A percentile compares a stretch with the other conserved stretches of the same genome.
Conservation (phyloP, 2,888 invertebrate genomes). For the Anarsia innoxiella region DNA sequence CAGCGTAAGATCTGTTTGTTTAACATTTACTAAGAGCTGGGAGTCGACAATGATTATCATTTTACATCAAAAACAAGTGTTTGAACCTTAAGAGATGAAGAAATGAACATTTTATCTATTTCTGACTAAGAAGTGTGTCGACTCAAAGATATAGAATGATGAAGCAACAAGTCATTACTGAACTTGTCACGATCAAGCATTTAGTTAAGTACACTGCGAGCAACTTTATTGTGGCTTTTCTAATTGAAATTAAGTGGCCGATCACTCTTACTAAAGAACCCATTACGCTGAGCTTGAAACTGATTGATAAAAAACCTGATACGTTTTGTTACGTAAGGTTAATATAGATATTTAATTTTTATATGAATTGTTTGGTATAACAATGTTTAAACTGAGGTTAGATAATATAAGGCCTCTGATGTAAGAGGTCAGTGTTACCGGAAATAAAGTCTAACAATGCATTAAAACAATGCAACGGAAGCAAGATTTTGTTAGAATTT, state of each 20-base stretch:
- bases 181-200: conserved; percentile 8
- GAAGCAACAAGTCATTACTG: conserved; percentile 3
- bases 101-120: background rate
- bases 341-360: conserved; percentile 8
- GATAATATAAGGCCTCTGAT: conserved; percentile 19
- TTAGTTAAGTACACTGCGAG: conserved; percentile 21
- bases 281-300: no score
- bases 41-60: conserved; percentile 5
- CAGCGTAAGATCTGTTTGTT: no score
- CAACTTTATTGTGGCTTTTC: conserved; percentile 16
- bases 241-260: conserved; percentile 20
- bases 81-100: no score
- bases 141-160: background rate
- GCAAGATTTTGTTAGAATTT: conserved; percentile 25
- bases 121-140: background rate
- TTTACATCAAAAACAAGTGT: no score
- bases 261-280: conserved; percentile 12
- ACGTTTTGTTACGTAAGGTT: conserved; percentile 6
- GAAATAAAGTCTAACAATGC: conserved; percentile 29
- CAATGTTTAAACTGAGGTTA: conserved; percentile 10
- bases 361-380: conserved; percentile 8
- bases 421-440: conserved; percentile 32
- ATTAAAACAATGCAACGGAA: conserved; percentile 42
- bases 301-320: conserved; percentile 8
- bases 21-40: no score